Base-by-base conservation (phyloP, 2,888 invertebrate species). In the Bibio marci region DNA sequence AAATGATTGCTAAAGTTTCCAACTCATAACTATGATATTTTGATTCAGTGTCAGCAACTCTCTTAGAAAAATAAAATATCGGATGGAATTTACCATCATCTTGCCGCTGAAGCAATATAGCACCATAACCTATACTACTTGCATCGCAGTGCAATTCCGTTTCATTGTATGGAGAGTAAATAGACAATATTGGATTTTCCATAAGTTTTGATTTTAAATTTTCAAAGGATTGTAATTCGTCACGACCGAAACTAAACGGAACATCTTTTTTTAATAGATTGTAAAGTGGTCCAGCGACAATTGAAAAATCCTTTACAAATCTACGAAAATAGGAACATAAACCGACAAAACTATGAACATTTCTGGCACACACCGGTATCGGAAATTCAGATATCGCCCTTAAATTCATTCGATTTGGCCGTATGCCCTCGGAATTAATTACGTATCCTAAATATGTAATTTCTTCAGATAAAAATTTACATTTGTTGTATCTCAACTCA, bases 21-120 rank as follows among this genome's bases (percentile, higher is more conserved):
- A 46, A 27, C 31, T 55, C 52, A 43, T 46, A 53, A 38, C 52
- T 50, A 17, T 51, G 50, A 39, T 48, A 52, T 35, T 46, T 45
- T 7, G 47, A 30, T 30, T 52, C 52, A 1, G 39, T 25, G 1
- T 39, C 42, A 6, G 49, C 47, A 3, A 49, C 50, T 28, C 50
- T 40, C 33, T 48, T 48, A 5, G 50, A 54, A 41, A 48, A 52
- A 43, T 49, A 55, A 36, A 48, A 49, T 12, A 55, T 41, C 1
- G 51, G 50, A 35, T 51, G 48, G 17, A 52, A 47, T 37, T 46
- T 46, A 11, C 38, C 41, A 37, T 49, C 46, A 4, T 15, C n/a
- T 27, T 44, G 33, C 18, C 28, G 26, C 37, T 50, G 50, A 13
- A 52, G 8, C 8, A 52, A 31, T 2, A 52, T 43, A n/a, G 50